Evolutionary conservation across 2,113 vertebrate genomes (phyloP), one percentile per base, ranked within the genome.

Genomic region (Strix uralensis): DNA sequence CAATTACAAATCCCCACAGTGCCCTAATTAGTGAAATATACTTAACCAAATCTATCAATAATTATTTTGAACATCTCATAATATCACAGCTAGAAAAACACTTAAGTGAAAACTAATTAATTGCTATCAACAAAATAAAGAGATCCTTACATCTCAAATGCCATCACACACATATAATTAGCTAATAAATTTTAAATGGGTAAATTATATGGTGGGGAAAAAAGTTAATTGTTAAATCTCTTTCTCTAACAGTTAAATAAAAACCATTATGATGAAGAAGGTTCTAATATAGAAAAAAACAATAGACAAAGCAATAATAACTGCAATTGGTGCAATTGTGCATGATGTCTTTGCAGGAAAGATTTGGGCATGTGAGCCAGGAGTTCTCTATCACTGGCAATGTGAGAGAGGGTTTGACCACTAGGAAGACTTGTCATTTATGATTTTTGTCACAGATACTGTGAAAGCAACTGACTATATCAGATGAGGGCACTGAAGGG

Each of bases 91-190:
- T 89, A 93, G 92, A 82, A 94, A 96, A 97, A 97, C 95, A 95
- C 77, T 91, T 74, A 86, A 94, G 65, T 92, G 94, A 94, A 94
- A 97, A 89, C 55, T 89, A 96, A 96, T 96, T 97, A 97, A 97
- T 97, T 92, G 29, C 84, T 94, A 89, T 89, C 95, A 97, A 95
- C 84, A 91, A 94, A 95, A 89, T 85, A 88, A 94, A 81, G 38
- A 83, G 49, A 87, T 91, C 46, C 82, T 95, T 94, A 87, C 38
- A 86, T 94, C 73, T 94, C 55, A 49, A 94, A 97, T 58, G 79
- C 29, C 16, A 84, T 72, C 52, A 78, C 54, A 74, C 32, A 72
- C 29, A 69, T 19, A 75, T 74, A 80, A 96, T 93, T 88, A 89
- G 25, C 26, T 78, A 86, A 91, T 81, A 87, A 26, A 65, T 95